phyloP scores from a whole-genome alignment of 2,113 vertebrate species.

The Ibidorhyncha struthersii region DNA sequence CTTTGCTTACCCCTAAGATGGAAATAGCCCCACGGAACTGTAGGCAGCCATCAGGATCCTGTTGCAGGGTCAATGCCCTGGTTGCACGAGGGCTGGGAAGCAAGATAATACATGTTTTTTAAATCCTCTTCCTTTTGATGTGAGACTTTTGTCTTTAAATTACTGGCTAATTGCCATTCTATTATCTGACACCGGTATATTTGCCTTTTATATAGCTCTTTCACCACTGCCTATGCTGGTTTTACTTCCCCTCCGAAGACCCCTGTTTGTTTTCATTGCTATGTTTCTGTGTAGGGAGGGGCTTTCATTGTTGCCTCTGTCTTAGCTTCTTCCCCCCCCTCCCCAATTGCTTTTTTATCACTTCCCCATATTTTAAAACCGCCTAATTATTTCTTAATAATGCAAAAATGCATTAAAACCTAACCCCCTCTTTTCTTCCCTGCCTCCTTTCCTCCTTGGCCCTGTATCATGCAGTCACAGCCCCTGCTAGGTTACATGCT shows the following conservation, averaged over 20 bases:
- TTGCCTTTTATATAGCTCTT: not conserved
- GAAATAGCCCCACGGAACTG: not conserved
- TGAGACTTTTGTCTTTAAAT: constrained; percentile 6
- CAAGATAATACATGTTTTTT: not conserved
- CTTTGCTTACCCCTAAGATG: rapidly evolving
- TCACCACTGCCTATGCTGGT: not conserved
- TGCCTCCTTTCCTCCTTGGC: not conserved
- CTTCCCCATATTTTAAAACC: not conserved
- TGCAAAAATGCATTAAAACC: not conserved
- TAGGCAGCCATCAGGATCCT: not conserved
- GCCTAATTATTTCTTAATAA: not conserved
- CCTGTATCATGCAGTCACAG: not conserved
- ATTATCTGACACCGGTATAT: not conserved
- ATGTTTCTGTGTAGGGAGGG: not conserved
- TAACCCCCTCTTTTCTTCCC: not conserved
- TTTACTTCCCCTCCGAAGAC: not conserved
- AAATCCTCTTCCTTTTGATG: constrained; percentile 15
- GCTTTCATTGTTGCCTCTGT: not conserved
- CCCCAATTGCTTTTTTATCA: not conserved
- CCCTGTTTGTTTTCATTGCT: not conserved
- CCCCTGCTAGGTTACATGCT: not conserved
- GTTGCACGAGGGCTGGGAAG: not conserved
- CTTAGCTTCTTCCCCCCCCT: not conserved
- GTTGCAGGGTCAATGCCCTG: not conserved
- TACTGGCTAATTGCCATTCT: constrained; percentile 29